Conservation (phyloP, 2,113 vertebrate species). For the Syrmaticus mikado region DNA sequence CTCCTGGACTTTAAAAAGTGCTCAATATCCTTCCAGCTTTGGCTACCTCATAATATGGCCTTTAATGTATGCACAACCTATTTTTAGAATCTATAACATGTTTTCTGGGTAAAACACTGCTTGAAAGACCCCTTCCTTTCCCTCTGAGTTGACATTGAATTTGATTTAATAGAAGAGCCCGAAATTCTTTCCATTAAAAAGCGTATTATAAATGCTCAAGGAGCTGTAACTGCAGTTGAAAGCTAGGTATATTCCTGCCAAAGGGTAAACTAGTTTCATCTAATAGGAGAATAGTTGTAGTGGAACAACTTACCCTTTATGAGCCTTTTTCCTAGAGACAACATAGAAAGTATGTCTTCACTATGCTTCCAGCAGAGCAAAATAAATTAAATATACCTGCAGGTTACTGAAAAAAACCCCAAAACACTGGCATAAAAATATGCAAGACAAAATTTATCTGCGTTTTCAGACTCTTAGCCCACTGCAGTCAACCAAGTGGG, state of each 20-base stretch:
- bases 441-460: neutral
- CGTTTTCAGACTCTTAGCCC: neutral
- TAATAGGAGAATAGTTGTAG: neutral
- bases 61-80: constrained; percentile 50
- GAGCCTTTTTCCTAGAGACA: neutral
- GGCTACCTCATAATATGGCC: constrained; percentile 6
- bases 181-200: constrained; percentile 70
- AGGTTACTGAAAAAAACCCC: neutral
- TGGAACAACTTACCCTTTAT: constrained; percentile 43
- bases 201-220: constrained; percentile 62
- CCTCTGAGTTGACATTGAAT: constrained; percentile 14
- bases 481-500: neutral
- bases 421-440: neutral
- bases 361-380: constrained; percentile 3
- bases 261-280: constrained; percentile 34
- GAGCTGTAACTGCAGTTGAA: constrained; percentile 50
- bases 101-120: neutral
- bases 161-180: constrained; percentile 64
- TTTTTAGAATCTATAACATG: constrained; percentile 42
- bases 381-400: constrained; percentile 9
- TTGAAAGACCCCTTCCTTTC: constrained; percentile 40
- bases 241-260: constrained; percentile 44
- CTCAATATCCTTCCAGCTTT: neutral
- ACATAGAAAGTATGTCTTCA: neutral
- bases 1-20: neutral